Base-by-base conservation (phyloP, 2,113 vertebrate species). In the Pterocles orientalis region DNA sequence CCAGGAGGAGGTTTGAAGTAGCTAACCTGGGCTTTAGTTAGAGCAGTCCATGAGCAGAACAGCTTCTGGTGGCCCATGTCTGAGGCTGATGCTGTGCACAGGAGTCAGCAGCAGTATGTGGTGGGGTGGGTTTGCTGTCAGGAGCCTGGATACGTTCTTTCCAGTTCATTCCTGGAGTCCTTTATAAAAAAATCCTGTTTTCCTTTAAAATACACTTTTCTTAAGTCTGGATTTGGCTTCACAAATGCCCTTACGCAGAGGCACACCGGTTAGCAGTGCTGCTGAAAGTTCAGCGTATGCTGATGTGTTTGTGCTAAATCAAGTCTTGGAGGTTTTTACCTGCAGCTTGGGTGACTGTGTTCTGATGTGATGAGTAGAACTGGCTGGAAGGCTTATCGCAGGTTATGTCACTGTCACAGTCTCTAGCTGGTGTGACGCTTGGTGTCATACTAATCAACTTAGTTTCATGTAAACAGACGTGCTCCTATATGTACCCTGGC, bases 51-150 rank as follows among this genome's bases (percentile, higher is more conserved):
- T 79, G 34, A 85, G 58, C 18, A n/a, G 57, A 92, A 34, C 10
- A 48, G 39, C 20, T 71, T 78, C 33, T 84, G 29, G 24, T 76
- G 25, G 33, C 71, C 48, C 15, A 0, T n/a, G 6, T 69, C 31
- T 51, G 47, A 87, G 51, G 23, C 61, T 75, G 53, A 56, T 34
- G 26, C 13, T 16, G 28, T 48, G 53, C 29, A 26, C 0, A 0
- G 13, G 23, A 56, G 10, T 82, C 3, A 41, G 73, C 21, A 79
- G 10, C 25, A 43, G 9, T 68, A 15, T 33, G 11, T 64, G 39
- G 5, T 70, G 39, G 18, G 15, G 8, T 64, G 21, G 9, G 6
- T 72, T 64, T 73, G 50, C 21, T 82, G 9, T 24, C 1, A 0
- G 28, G 28, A 82, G 50, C 48, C 26, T 29, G 16, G 53, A 12